Conservation (phyloP, 2,888 invertebrate species). For the Philhelius pedissequus region DNA sequence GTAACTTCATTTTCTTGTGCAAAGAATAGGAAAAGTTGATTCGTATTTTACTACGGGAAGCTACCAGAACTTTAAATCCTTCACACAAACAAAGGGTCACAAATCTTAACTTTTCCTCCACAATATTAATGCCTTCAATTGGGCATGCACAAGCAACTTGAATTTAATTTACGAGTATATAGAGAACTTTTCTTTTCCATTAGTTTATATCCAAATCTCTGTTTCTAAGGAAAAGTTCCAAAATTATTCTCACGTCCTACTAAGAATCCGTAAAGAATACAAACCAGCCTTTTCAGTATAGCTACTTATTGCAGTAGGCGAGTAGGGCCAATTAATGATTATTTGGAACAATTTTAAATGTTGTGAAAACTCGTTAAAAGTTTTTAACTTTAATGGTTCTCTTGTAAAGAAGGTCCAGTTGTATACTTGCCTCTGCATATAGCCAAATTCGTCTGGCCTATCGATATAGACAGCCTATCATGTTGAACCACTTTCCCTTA, state of each 20-base stretch:
- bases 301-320: neutral
- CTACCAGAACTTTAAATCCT: neutral
- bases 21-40: constrained; percentile 1
- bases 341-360: constrained; percentile 59
- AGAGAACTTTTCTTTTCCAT: constrained; percentile 40
- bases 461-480: constrained; percentile 7
- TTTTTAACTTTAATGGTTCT: constrained; percentile 50
- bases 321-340: constrained; percentile 54
- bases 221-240: constrained; percentile 20
- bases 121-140: constrained; percentile 47
- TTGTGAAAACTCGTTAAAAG: constrained; percentile 64
- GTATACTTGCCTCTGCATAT: neutral
- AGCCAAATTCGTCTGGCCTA: neutral
- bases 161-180: constrained; percentile 29
- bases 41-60: neutral
- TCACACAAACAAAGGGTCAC: constrained; percentile 16
- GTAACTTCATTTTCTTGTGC: neutral
- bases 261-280: constrained; percentile 35
- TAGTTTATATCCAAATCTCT: constrained; percentile 12
- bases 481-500: neutral
- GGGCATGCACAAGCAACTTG: constrained; percentile 29
- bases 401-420: constrained; percentile 34
- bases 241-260: constrained; percentile 52
- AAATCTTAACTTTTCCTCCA: constrained; percentile 1
- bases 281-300: neutral